These are phyloP conservation scores for Thamnaconus septentrionalis DNA, from an alignment of 2,113 vertebrate genomes.

Conservation along the genomic window DNA sequence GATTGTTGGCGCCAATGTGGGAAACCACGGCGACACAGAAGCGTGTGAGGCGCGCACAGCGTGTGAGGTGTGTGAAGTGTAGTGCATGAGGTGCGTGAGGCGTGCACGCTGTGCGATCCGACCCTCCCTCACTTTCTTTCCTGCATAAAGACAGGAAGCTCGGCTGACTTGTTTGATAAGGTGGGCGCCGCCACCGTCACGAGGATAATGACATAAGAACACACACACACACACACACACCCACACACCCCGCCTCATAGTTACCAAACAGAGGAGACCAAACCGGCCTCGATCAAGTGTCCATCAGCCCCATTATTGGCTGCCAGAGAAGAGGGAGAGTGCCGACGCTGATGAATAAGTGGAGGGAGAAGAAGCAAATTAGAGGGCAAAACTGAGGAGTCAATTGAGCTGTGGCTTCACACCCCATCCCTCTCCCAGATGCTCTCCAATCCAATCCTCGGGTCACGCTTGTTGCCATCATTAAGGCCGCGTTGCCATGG, in stretches of 20 bases:
- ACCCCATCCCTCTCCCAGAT: constrained; percentile 58
- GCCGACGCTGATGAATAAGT: constrained; percentile 53
- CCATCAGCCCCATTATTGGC: constrained; percentile 57
- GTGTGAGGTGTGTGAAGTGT: too few species aligned
- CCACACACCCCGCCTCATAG: constrained; percentile 12
- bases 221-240: background rate
- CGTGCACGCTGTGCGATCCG: too few species aligned
- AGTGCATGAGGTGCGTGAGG: too few species aligned
- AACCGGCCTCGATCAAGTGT: constrained; percentile 55
- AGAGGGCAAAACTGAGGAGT: constrained; percentile 66
- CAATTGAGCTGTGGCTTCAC: constrained; percentile 69
- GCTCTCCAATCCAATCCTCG: constrained; percentile 63
- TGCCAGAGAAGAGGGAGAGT: constrained; percentile 35
- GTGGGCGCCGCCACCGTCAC: constrained; percentile 12
- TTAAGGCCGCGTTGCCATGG: constrained; percentile 73
- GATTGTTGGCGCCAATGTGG: too few species aligned
- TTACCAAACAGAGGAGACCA: constrained; percentile 45
- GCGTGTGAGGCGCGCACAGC: too few species aligned
- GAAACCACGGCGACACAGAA: too few species aligned
- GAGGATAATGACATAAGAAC: constrained; percentile 26
- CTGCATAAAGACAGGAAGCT: constrained; percentile 26
- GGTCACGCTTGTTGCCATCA: constrained; percentile 71
- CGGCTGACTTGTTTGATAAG: constrained; percentile 19
- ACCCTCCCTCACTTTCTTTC: too few species aligned
- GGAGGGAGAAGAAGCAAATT: constrained; percentile 60